Evolutionary conservation across 2,888 invertebrate genomes (phyloP).

Genomic region (Nymphalis polychloros): DNA sequence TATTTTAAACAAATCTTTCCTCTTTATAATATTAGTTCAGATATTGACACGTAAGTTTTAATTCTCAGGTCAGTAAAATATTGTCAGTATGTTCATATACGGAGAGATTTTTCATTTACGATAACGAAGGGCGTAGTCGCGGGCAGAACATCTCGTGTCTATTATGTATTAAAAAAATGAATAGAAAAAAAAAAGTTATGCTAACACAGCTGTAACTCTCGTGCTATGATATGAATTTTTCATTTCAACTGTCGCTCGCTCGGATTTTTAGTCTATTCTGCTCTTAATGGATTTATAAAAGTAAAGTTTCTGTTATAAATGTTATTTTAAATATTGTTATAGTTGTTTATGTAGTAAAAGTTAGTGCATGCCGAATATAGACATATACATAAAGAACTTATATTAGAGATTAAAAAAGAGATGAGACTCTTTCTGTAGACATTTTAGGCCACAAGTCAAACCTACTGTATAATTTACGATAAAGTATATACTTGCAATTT

Average conservation of each 20-base stretch:
- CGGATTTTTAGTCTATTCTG: slow-evolving; percentile 13
- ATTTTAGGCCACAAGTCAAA: too few relatives aligned
- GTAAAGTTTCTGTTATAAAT: slow-evolving; percentile 5
- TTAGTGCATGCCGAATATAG: background rate
- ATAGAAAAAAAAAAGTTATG: slow-evolving; percentile 11
- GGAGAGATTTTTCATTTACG: background rate
- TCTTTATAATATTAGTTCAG: too few relatives aligned
- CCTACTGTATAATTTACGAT: too few relatives aligned
- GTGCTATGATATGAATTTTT: slow-evolving; percentile 22
- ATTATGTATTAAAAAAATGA: background rate
- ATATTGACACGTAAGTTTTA: too few relatives aligned
- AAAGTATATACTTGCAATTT: too few relatives aligned
- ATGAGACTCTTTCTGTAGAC: too few relatives aligned
- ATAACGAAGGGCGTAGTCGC: background rate
- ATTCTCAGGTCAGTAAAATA: too few relatives aligned
- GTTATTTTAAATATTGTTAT: background rate
- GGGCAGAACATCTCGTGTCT: background rate
- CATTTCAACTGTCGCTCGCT: slow-evolving; percentile 20
- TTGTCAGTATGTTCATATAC: too few relatives aligned
- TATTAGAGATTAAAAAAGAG: too few relatives aligned
- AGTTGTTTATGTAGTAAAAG: background rate
- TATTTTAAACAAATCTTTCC: too few relatives aligned
- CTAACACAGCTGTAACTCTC: slow-evolving; percentile 14
- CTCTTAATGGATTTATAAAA: slow-evolving; percentile 17
- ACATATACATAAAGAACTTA: background rate